Base-by-base conservation (phyloP, 1,140 invertebrate genomes). In the Leptestheria dahalacensis region DNA sequence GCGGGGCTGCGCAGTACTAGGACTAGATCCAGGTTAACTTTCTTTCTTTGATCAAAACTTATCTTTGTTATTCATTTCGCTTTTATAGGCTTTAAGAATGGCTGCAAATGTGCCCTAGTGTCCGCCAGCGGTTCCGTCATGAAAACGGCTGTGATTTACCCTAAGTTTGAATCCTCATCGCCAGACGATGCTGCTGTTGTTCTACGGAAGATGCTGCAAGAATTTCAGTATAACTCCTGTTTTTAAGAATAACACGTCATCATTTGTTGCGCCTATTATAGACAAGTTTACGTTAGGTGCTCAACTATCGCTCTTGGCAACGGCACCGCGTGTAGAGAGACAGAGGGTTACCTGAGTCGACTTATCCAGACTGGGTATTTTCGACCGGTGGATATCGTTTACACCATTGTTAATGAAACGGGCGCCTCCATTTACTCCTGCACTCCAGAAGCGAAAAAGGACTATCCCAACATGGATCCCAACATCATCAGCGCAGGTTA, bases 341-440 rank as follows among this genome's bases (percentile, higher is more conserved):
- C 88, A 0, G 89, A 94, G 73, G 66, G 72, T 15, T 83, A 84
- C 74, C 65, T 94, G 10, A 78, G 79, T 0, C 65, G 78, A n/a
- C 68, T 85, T 15, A 85, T 87, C 9, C 66, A 77, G 20, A 65
- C 68, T 0, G 73, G 74, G 2, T 65, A 69, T 28, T 80, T 88
- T 63, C 64, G 71, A 26, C 74, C 76, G 2, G 60, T 77, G 15
- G 72, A 79, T 61, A 74, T 89, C 24, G 74, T 74, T 11, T 89
- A 86, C 65, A 85, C 87, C 6, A 91, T 95, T 64, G 84, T 95
- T 0, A 84, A 84, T 65, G 91, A 96, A 72, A 78, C 82, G 68
- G 91, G 91, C 0, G 88, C 88, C 0, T 92, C 89, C 2, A 85
- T 93, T 66, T 96, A 95, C 68, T 93, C 89, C 25, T 85, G 88